Conservation (phyloP, 2,888 invertebrate genomes). For the Buathra laborator region DNA sequence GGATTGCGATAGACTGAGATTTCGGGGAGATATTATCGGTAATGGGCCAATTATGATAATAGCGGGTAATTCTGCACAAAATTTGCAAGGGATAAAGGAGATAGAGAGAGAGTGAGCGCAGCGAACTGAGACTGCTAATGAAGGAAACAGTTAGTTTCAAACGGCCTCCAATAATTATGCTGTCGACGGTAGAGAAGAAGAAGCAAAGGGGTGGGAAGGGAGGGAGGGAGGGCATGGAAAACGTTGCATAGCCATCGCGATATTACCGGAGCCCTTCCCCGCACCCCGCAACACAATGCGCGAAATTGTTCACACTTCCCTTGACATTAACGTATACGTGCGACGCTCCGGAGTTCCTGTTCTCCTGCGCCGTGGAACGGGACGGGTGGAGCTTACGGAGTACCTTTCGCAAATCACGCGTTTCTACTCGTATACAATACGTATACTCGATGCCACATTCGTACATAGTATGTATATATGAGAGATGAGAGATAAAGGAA, state of each 20-base stretch:
- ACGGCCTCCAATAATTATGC: conserved; percentile 85
- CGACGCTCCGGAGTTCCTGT: conserved; percentile 77
- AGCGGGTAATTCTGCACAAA: conserved; percentile 84
- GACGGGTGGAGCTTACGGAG: not conserved
- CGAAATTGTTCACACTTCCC: conserved; percentile 85
- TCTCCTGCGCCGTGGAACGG: conserved; percentile 16
- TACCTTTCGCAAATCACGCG: conserved; percentile 50
- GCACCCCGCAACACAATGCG: conserved; percentile 79
- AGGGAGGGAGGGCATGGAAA: conserved; percentile 4
- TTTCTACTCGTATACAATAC: conserved; percentile 33
- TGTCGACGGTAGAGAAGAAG: conserved; percentile 69
- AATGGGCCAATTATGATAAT: conserved; percentile 85
- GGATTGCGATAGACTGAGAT: conserved; percentile 73
- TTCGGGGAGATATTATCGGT: conserved; percentile 84
- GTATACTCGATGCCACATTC: not conserved
- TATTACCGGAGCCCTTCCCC: conserved; percentile 56
- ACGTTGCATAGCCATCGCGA: conserved; percentile 59
- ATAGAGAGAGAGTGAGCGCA: conserved; percentile 60
- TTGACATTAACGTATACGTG: conserved; percentile 78
- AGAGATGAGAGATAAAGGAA: not conserved
- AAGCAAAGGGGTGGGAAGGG: not conserved
- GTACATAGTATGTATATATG: not conserved
- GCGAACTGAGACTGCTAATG: conserved; percentile 85
- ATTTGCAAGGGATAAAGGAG: conserved; percentile 76
- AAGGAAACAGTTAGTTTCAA: conserved; percentile 86